These are phyloP conservation scores for Temnothorax rugatulus DNA, from an alignment of 2,888 invertebrate species.

Conservation along the genomic window DNA sequence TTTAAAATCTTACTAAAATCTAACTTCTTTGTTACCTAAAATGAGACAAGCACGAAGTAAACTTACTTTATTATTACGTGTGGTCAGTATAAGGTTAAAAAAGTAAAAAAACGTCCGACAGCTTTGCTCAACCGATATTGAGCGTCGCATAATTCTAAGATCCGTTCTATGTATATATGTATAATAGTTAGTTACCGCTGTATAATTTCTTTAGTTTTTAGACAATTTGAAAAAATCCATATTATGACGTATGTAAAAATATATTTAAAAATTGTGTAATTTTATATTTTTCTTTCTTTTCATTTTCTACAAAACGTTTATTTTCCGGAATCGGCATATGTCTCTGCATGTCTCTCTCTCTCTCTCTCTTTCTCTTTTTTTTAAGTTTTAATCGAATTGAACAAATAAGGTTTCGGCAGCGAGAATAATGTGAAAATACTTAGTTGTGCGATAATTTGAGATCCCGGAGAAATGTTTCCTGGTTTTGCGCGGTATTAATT, in stretches of 20 bases:
- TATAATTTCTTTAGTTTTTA: conserved; percentile 45
- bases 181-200: conserved; percentile 48
- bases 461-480: conserved; percentile 1
- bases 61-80: conserved; percentile 40
- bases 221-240: conserved; percentile 49
- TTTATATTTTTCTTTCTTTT: conserved; percentile 45
- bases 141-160: conserved; percentile 41
- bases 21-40: conserved; percentile 25
- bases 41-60: conserved; percentile 41
- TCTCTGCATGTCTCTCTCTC: neutral
- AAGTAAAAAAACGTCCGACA: conserved; percentile 47
- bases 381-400: conserved; percentile 20
- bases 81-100: conserved; percentile 47
- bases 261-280: conserved; percentile 64
- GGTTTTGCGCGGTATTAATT: conserved; percentile 40
- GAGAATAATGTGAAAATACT: conserved; percentile 24
- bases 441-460: conserved; percentile 34
- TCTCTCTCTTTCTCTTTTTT: conserved; percentile 11
- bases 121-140: conserved; percentile 44
- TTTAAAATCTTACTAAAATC: neutral
- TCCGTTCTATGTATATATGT: conserved; percentile 52
- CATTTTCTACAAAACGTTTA: conserved; percentile 64
- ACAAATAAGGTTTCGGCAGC: conserved; percentile 8
- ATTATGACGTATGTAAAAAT: conserved; percentile 59
- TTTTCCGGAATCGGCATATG: conserved; percentile 25